Percentiles rank a stretch among this genome's conserved stretches.
phyloP scores from a whole-genome alignment of 1,140 invertebrate species.

The Scaptomyza hsui region DNA sequence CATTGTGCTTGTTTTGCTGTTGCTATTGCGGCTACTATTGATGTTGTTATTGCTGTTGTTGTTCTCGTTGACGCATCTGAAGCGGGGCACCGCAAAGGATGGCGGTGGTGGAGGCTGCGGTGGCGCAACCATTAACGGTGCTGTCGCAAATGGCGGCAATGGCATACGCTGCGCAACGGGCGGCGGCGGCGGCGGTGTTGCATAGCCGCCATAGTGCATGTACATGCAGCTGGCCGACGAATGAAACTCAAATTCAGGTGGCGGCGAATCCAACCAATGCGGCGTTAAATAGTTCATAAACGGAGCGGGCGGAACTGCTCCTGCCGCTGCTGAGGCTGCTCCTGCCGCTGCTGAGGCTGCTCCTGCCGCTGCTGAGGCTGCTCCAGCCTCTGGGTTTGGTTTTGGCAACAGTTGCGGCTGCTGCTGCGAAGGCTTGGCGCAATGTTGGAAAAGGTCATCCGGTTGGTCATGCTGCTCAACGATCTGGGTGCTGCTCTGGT shows the following conservation, averaged over 20 bases:
- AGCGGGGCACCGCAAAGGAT: neutral
- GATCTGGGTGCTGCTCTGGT: conserved; percentile 1
- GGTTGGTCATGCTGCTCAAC: neutral
- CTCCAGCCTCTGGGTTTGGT: neutral
- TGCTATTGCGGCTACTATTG: neutral
- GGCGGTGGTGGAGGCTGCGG: conserved; percentile 6
- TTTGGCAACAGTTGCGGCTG: conserved; percentile 5
- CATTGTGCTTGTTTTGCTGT: neutral
- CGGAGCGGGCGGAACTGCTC: conserved; percentile 11
- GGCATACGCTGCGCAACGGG: conserved; percentile 5
- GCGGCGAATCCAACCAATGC: conserved; percentile 33
- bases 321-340: neutral
- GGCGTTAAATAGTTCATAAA: conserved; percentile 42
- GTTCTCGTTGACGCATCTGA: no score
- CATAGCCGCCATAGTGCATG: conserved; percentile 54
- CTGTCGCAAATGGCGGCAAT: conserved; percentile 11
- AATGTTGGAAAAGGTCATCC: no score
- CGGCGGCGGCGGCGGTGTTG: conserved; percentile 26
- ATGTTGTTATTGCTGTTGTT: neutral
- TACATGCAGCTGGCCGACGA: conserved; percentile 50
- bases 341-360: neutral
- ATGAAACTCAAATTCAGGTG: no score
- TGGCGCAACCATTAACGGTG: conserved; percentile 12
- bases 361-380: neutral
- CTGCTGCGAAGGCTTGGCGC: neutral